Evolutionary conservation across 2,797 vertebrate genomes (phyloP).

Genomic region (Tapirus indicus): DNA sequence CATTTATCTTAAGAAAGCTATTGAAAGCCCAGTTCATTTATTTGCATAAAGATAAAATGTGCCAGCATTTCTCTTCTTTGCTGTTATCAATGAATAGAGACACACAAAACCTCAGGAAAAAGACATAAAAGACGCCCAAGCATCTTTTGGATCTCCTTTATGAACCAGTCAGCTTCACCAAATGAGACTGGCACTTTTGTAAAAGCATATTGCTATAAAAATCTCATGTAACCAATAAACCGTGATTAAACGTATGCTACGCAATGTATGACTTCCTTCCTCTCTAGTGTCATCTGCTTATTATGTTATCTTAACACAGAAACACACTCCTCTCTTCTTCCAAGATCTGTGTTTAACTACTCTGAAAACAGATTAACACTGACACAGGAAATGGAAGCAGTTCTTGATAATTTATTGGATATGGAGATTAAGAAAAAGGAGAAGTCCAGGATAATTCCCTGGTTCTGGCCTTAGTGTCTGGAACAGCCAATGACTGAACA

Average conservation of each 20-base stretch:
- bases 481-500: not conserved
- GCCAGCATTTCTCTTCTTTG: constrained; percentile 60
- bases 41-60: constrained; percentile 78
- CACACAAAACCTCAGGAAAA: constrained; percentile 51
- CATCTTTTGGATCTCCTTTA: constrained; percentile 62
- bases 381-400: not conserved
- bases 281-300: not conserved
- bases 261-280: not conserved
- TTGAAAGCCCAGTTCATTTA: constrained; percentile 69
- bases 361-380: not conserved
- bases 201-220: constrained; percentile 68
- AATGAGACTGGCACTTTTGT: constrained; percentile 53
- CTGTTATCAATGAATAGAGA: constrained; percentile 65
- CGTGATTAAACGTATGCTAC: not conserved
- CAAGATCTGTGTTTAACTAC: not conserved
- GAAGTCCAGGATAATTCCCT: not conserved
- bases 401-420: not conserved
- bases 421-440: not conserved
- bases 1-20: constrained; percentile 77
- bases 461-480: not conserved
- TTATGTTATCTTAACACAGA: not conserved
- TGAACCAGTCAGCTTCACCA: constrained; percentile 55
- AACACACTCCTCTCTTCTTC: not conserved
- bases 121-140: constrained; percentile 57
- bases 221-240: constrained; percentile 63